Percentiles rank a stretch among this genome's conserved stretches.
Evolutionary conservation across 2,888 invertebrate genomes (phyloP).

Genomic region (Dasysyrphus tricinctus): DNA sequence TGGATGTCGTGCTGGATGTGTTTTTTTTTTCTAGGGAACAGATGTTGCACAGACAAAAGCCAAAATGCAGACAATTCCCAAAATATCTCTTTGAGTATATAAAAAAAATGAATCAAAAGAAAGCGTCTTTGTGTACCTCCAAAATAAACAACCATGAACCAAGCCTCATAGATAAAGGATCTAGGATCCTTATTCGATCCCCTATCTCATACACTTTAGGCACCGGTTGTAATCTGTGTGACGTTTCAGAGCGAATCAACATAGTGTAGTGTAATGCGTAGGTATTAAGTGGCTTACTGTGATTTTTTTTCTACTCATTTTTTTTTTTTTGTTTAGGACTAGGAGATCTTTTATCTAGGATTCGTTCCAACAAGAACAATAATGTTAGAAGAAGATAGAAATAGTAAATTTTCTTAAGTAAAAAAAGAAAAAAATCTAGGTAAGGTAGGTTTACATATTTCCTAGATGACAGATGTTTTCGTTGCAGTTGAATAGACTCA

Average conservation of each 20-base stretch:
- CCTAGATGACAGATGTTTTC: conserved; percentile 66
- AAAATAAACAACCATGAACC: conserved; percentile 34
- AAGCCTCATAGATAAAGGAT: conserved; percentile 58
- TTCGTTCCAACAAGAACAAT: conserved; percentile 14
- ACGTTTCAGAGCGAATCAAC: conserved; percentile 49
- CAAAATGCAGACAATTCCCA: conserved; percentile 45
- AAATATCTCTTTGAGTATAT: conserved; percentile 40
- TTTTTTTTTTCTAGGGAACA: conserved; percentile 44
- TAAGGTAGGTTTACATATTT: not conserved
- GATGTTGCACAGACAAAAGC: conserved; percentile 71
- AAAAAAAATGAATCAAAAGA: conserved; percentile 26
- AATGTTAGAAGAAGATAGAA: conserved; percentile 14
- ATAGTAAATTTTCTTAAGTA: conserved; percentile 8
- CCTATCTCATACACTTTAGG: conserved; percentile 8
- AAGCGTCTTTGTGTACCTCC: conserved; percentile 26
- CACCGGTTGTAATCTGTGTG: conserved; percentile 65
- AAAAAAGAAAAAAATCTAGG: conserved; percentile 5
- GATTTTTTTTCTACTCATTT: conserved; percentile 47
- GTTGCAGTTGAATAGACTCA: conserved; percentile 45
- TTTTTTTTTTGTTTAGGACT: not conserved
- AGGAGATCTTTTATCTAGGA: conserved; percentile 69
- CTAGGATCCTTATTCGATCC: conserved; percentile 47
- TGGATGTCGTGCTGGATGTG: conserved; percentile 19
- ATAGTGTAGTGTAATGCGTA: conserved; percentile 55
- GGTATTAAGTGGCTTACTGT: conserved; percentile 68